Evolutionary conservation across 2,113 vertebrate species (phyloP).

Genomic region (Chroicocephalus ridibundus): DNA sequence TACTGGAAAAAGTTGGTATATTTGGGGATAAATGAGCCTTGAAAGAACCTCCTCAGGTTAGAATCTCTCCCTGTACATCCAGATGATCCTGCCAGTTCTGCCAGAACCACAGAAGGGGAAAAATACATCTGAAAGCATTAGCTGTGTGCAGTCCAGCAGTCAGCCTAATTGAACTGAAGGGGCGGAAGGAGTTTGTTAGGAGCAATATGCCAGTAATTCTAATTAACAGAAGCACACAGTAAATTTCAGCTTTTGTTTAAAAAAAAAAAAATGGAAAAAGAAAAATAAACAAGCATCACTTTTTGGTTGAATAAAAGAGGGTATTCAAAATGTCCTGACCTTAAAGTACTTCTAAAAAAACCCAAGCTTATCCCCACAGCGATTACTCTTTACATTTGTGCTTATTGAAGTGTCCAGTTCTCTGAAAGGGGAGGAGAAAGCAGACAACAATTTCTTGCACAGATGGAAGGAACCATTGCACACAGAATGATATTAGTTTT

Average conservation of each 20-base stretch:
- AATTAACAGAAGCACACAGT: background rate
- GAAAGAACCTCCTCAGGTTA: background rate
- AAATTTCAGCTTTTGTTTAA: background rate
- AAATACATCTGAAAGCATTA: background rate
- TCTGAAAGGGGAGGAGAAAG: background rate
- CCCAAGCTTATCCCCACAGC: background rate
- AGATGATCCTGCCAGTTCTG: background rate
- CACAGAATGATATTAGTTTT: background rate
- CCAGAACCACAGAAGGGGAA: background rate
- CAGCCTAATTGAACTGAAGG: background rate
- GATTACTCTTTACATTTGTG: background rate
- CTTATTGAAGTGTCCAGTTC: background rate
- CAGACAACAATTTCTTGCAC: background rate
- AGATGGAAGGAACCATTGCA: background rate
- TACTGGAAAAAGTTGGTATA: background rate
- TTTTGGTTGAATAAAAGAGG: background rate
- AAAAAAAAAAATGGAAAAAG: accelerated
- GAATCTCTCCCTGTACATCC: background rate
- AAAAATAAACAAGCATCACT: background rate
- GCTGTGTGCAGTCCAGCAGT: background rate
- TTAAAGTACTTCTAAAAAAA: background rate
- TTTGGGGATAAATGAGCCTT: background rate
- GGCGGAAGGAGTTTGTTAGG: background rate
- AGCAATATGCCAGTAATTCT: background rate
- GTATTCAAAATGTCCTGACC: background rate